Base-by-base conservation (phyloP, 2,888 invertebrate species). In the Blomia tropicalis region DNA sequence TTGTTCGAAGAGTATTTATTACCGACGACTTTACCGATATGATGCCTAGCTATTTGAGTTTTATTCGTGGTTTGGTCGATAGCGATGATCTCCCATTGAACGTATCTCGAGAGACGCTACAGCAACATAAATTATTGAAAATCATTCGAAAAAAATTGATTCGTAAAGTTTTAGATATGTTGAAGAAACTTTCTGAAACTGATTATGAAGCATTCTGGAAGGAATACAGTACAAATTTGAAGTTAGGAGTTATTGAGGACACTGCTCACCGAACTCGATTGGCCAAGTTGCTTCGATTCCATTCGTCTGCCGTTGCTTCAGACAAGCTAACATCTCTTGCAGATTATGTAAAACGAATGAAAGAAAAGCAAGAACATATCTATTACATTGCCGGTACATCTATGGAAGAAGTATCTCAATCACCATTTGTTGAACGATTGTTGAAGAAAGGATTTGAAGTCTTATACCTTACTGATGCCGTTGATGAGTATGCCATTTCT, bases 1-100 rank as follows among this genome's bases (percentile, higher is more conserved):
- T 90, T 76, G 98, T 99, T 62, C 82, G 96, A 65, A 81, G 98
- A 66, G 98, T 99, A 19, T 99, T 98, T 78, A 99, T 98, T 76
- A 96, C 96, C 7, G 96, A 98, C 75, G 92, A 98, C 78, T 96
- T 98, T 79, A 90, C 90, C 74, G 96, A 98, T 73, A 90, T 98
- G 85, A 89, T 98, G 85, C 96, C 98, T 68, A 92, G 87, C 74
- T 99, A 95, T 75, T 79, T 98, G 69, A 84, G 82, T 69, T 99
- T 98, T 75, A 82, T 99, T 65, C 84, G 87, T 63, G 98, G 98
- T 70, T 86, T 99, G 68, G 96, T 98, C 54, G 98, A 98, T 78
- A 93, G 92, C 14, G 98, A 98, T 76, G 98, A 99, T 78, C 77
- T 99, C 69, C 98, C 98, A 31, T 79, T 98, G 69, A 99, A 98